Evolutionary conservation across 1,140 invertebrate genomes (phyloP).

Genomic region (Scaptomyza montana): DNA sequence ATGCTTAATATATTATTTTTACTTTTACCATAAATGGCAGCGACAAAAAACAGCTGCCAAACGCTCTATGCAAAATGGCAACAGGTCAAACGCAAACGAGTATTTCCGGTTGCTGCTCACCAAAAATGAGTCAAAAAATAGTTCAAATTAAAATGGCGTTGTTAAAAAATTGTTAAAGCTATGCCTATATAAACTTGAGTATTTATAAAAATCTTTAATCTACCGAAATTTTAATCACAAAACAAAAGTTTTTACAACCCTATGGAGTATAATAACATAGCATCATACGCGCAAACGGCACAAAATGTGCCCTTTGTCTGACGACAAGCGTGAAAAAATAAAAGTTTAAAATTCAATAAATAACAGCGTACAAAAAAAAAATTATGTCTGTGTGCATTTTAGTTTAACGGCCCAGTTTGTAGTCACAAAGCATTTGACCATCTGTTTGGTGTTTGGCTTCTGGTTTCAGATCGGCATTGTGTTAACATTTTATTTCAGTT

Average conservation of each 20-base stretch:
- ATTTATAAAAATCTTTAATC: slow-evolving; percentile 16
- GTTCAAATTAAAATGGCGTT: slow-evolving; percentile 61
- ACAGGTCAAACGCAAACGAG: slow-evolving; percentile 39
- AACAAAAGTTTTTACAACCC: background rate
- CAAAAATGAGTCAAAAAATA: slow-evolving; percentile 41
- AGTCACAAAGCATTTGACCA: slow-evolving; percentile 14
- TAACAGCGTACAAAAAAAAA: slow-evolving; percentile 36
- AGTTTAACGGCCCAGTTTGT: background rate
- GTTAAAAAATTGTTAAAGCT: slow-evolving; percentile 16
- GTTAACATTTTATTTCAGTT: slow-evolving; percentile 12
- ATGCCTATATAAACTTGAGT: background rate
- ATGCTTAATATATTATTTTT: slow-evolving; percentile 24
- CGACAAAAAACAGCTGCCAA: slow-evolving; percentile 42
- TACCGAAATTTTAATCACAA: no score
- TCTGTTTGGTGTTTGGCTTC: background rate
- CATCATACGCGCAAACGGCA: slow-evolving; percentile 16
- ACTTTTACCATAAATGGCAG: slow-evolving; percentile 1
- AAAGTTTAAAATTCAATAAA: slow-evolving; percentile 53
- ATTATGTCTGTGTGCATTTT: background rate
- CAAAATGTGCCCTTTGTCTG: slow-evolving; percentile 15
- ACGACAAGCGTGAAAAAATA: slow-evolving; percentile 31
- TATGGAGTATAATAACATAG: slow-evolving; percentile 24
- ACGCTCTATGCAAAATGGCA: slow-evolving; percentile 19
- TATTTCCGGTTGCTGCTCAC: slow-evolving; percentile 51
- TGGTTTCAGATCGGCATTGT: slow-evolving; percentile 12